A percentile compares a stretch with the other conserved stretches of the same genome.
phyloP scores from a whole-genome alignment of 2,888 invertebrate species.

The Escarpia spicata region DNA sequence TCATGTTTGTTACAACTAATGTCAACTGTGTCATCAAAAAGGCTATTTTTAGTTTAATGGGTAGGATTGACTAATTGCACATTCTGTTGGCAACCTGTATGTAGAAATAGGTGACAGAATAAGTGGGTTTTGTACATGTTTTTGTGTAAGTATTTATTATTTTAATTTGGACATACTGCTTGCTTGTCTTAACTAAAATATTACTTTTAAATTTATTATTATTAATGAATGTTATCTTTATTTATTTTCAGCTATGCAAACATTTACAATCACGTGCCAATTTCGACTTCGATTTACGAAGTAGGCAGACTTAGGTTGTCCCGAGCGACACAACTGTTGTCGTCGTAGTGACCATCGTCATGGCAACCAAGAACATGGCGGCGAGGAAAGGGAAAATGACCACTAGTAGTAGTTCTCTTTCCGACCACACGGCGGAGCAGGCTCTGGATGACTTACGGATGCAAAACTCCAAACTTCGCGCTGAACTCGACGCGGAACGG shows the following conservation, averaged over 20 bases:
- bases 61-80: too few species aligned
- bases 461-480: constrained; percentile 16
- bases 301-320: constrained; percentile 4
- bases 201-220: not conserved
- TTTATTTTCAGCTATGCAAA: not conserved
- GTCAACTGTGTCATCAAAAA: too few species aligned
- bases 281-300: constrained; percentile 13
- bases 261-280: not conserved
- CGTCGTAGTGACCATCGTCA: constrained; percentile 10
- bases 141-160: too few species aligned
- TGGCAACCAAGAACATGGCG: constrained; percentile 1
- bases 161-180: too few species aligned
- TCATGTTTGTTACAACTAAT: too few species aligned
- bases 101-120: too few species aligned
- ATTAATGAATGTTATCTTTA: not conserved
- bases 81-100: too few species aligned
- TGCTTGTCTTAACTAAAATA: too few species aligned
- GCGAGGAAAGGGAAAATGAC: not conserved
- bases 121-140: too few species aligned
- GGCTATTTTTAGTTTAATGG: too few species aligned
- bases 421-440: constrained; percentile 12
- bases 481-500: constrained; percentile 6
- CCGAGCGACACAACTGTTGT: not conserved
- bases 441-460: constrained; percentile 7
- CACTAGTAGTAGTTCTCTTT: constrained; percentile 16